Conservation (phyloP, 2,113 vertebrate species). For the Otocyon megalotis region DNA sequence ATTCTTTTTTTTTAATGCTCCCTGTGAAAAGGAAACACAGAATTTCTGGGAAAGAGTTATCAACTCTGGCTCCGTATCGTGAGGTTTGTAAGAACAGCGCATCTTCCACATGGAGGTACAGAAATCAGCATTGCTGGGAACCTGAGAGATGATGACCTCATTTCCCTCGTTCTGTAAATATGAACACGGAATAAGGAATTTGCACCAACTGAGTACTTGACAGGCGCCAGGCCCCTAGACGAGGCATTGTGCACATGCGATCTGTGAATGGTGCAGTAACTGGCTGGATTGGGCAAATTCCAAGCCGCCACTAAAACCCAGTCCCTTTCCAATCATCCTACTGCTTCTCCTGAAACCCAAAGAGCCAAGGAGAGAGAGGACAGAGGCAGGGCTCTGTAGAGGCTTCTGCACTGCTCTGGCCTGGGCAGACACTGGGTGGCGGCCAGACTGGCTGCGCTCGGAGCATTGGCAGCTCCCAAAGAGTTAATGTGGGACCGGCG, state of each 20-base stretch:
- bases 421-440: neutral
- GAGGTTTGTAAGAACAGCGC: neutral
- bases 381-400: neutral
- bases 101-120: neutral
- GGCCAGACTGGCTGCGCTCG: neutral
- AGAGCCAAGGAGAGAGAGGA: neutral
- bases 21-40: neutral
- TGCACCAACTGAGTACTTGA: fast-evolving
- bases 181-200: neutral
- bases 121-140: neutral
- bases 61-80: neutral
- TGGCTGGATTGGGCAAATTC: fast-evolving
- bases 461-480: neutral
- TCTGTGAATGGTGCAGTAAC: neutral
- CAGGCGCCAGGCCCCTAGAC: neutral
- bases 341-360: neutral
- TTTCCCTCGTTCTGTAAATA: neutral
- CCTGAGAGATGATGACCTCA: neutral
- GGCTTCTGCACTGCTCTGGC: neutral
- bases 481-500: neutral
- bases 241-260: fast-evolving
- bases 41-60: neutral
- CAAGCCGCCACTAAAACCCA: neutral
- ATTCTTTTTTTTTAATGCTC: neutral
- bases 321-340: fast-evolving